phyloP scores from a whole-genome alignment of 2,888 invertebrate species.

The Cynaeus angustus region DNA sequence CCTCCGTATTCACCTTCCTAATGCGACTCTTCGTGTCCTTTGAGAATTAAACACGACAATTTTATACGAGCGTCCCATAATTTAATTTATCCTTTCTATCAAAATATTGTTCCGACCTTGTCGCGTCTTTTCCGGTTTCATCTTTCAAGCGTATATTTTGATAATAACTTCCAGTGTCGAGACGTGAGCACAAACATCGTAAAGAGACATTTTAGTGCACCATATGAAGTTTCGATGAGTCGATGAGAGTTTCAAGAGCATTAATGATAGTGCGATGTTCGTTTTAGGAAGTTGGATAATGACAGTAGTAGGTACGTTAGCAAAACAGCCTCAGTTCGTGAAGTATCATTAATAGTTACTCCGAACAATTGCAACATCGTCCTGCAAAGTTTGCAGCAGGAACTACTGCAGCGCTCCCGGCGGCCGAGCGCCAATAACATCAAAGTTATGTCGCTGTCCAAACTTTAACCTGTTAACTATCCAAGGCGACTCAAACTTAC shows the following conservation, averaged over 20 bases:
- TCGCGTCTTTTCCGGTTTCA: slow-evolving; percentile 1
- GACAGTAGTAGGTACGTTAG: slow-evolving; percentile 37
- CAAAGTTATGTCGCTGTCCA: slow-evolving; percentile 18
- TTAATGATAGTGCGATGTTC: slow-evolving; percentile 29
- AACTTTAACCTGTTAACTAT: slow-evolving; percentile 43
- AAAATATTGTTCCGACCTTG: slow-evolving; percentile 37
- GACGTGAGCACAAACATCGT: too few species aligned
- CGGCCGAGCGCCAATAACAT: slow-evolving; percentile 10
- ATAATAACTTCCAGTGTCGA: background rate
- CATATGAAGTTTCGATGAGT: slow-evolving; percentile 17
- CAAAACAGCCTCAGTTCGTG: slow-evolving; percentile 36
- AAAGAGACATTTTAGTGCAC: slow-evolving; percentile 20
- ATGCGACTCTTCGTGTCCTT: slow-evolving; percentile 41
- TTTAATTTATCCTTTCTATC: slow-evolving; percentile 35
- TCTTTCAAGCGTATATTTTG: background rate
- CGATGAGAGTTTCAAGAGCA: slow-evolving; percentile 24
- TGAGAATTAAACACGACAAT: slow-evolving; percentile 40
- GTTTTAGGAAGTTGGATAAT: slow-evolving; percentile 25
- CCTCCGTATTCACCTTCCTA: slow-evolving; percentile 45
- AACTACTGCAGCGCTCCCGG: slow-evolving; percentile 36
- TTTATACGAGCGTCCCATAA: slow-evolving; percentile 29
- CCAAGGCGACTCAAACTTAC: slow-evolving; percentile 31
- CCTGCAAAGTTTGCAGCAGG: slow-evolving; percentile 33
- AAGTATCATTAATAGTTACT: slow-evolving; percentile 47
- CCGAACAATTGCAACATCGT: slow-evolving; percentile 45